Base-by-base conservation (phyloP, 2,888 invertebrate genomes). In the Punctoribates punctum region DNA sequence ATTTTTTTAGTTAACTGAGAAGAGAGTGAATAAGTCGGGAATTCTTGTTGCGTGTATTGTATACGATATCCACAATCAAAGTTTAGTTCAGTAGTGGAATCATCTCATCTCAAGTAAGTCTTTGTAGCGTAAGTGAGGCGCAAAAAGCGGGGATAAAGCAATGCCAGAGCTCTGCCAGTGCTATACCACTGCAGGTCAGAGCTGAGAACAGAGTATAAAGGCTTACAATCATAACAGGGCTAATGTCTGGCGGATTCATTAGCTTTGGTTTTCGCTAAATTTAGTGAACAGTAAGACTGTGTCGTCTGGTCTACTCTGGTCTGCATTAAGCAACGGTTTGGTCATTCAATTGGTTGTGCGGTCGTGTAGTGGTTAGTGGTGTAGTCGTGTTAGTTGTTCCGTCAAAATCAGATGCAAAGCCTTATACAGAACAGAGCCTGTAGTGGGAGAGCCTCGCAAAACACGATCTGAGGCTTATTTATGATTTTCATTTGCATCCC, bases 191-290 rank as follows among this genome's bases (percentile, higher is more conserved):
- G 29, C 20, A 62, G 62, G 62, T 62, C 62, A 62, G 62, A 17
- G 29, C 62, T 27, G 11, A 62, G 29, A 62, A 2, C n/a, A 62
- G 27, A 11, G 20, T 6, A 17, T 15, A 27, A 27, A 20, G 34
- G 23, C 23, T 57, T 62, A 27, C 62, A 27, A 27, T 27, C 62
- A 62, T 20, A 34, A 67, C n/a, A 67, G 34, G 67, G 29, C 67
- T 67, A 67, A 67, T 67, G 38, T 67, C 67, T 38, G 9, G 8
- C 4, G 38, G 67, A 67, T 67, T 67, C 67, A 67, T 67, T 67
- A 67, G 67, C 20, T 67, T 67, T 67, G 67, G 38, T 67, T 67
- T 67, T 67, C 29, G 67, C 67, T 38, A 67, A 67, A 67, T 67
- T 67, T 67, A 67, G 15, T 67, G 67, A 38, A 67, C 67, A 67